Conservation (phyloP, 2,797 vertebrate genomes). For the Gymnothorax reevesii region DNA sequence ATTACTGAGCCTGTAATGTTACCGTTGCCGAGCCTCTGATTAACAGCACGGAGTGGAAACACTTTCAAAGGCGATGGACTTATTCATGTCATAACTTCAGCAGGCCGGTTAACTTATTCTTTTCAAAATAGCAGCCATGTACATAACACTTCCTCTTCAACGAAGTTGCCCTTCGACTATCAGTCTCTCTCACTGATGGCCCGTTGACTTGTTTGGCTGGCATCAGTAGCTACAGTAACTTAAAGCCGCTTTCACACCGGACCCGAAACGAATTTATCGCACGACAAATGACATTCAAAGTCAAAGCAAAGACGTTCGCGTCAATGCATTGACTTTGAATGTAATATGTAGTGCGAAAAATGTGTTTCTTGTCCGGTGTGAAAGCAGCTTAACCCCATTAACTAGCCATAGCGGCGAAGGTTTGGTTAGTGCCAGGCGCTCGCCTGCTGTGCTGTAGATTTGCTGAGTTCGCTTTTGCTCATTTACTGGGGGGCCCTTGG, state of each 20-base stretch:
- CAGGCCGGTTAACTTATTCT: neutral
- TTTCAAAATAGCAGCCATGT: neutral
- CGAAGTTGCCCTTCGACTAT: neutral
- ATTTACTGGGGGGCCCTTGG: neutral
- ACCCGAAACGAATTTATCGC: too few relatives aligned
- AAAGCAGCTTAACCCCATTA: neutral
- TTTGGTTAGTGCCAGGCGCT: neutral
- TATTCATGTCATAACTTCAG: neutral
- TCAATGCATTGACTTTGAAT: too few relatives aligned
- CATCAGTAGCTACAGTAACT: too few relatives aligned
- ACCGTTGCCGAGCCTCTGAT: neutral
- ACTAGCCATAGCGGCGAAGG: neutral
- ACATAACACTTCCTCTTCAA: neutral
- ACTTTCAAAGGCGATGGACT: neutral
- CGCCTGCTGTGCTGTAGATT: neutral
- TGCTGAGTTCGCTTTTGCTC: too few relatives aligned
- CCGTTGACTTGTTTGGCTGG: neutral
- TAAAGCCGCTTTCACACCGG: too few relatives aligned
- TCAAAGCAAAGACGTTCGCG: too few relatives aligned
- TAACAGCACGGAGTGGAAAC: neutral
- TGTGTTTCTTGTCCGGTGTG: too few relatives aligned
- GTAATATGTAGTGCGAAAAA: too few relatives aligned
- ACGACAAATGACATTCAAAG: too few relatives aligned
- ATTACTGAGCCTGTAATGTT: constrained; percentile 50
- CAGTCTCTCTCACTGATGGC: neutral